Evolutionary conservation across 1,140 invertebrate genomes (phyloP).

Genomic region (Laupala kohalensis): DNA sequence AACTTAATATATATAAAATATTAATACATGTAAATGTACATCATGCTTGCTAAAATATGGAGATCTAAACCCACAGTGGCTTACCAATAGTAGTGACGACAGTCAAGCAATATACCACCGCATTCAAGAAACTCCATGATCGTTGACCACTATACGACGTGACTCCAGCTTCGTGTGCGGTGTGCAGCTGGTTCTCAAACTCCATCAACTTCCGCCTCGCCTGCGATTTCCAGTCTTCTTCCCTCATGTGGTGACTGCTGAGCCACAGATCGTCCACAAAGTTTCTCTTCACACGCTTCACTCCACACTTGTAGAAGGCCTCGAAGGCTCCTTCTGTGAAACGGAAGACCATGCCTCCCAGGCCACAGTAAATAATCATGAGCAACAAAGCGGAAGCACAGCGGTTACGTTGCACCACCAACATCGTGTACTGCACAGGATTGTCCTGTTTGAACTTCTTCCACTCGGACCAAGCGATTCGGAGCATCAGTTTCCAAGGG

Average conservation of each 20-base stretch:
- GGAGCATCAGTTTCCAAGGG: slow-evolving; percentile 13
- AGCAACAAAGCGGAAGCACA: slow-evolving; percentile 52
- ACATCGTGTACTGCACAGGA: slow-evolving; percentile 34
- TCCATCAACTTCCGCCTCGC: slow-evolving; percentile 64
- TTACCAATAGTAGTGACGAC: slow-evolving; percentile 91
- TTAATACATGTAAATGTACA: no score
- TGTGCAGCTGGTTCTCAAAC: slow-evolving; percentile 76
- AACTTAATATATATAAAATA: no score
- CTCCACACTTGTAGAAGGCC: slow-evolving; percentile 73
- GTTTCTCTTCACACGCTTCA: slow-evolving; percentile 70
- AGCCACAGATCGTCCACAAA: slow-evolving; percentile 70
- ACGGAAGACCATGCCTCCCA: slow-evolving; percentile 62
- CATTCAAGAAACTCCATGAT: slow-evolving; percentile 86
- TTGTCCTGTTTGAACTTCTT: slow-evolving; percentile 41
- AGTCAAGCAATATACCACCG: slow-evolving; percentile 81
- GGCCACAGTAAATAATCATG: slow-evolving; percentile 56
- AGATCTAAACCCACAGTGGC: no score
- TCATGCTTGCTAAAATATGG: no score
- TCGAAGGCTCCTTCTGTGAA: slow-evolving; percentile 70
- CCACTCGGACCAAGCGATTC: slow-evolving; percentile 34
- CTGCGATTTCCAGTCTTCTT: slow-evolving; percentile 78
- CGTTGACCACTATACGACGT: slow-evolving; percentile 66
- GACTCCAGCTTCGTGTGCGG: slow-evolving; percentile 66
- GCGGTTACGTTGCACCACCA: slow-evolving; percentile 43
- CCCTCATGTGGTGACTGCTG: slow-evolving; percentile 60